phyloP scores from a whole-genome alignment of 2,888 invertebrate genomes.

The Cephonodes hylas region DNA sequence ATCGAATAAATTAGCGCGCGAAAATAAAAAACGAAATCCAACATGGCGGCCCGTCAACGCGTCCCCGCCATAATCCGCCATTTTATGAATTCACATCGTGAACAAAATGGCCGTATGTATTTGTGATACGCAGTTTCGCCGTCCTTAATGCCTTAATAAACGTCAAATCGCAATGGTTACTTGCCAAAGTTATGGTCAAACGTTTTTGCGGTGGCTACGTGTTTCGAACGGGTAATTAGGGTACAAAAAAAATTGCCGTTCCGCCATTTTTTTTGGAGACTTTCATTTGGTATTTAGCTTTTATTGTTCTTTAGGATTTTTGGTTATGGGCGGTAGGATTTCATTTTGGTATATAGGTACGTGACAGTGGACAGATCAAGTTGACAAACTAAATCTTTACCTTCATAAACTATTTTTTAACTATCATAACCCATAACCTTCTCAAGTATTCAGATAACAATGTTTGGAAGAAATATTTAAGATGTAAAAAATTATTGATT shows the following conservation, averaged over 20 bases:
- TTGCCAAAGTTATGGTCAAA: slow-evolving; percentile 72
- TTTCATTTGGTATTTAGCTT: neutral
- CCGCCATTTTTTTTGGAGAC: neutral
- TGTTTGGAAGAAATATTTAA: too few species aligned
- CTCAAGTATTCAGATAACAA: too few species aligned
- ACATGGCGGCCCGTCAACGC: slow-evolving; percentile 25
- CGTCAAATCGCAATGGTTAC: slow-evolving; percentile 73
- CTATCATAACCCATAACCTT: too few species aligned
- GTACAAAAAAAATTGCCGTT: slow-evolving; percentile 18
- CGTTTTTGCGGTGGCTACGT: slow-evolving; percentile 57
- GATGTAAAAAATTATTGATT: too few species aligned
- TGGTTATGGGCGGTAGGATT: neutral
- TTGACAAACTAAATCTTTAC: too few species aligned
- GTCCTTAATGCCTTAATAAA: slow-evolving; percentile 70
- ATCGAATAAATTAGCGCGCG: neutral
- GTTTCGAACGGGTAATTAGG: slow-evolving; percentile 67
- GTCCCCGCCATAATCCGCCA: slow-evolving; percentile 42
- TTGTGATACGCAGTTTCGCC: slow-evolving; percentile 58
- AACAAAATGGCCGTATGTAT: slow-evolving; percentile 59
- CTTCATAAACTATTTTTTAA: too few species aligned
- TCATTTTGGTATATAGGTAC: neutral
- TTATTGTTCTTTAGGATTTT: neutral
- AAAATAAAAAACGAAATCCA: neutral
- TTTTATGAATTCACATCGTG: slow-evolving; percentile 63
- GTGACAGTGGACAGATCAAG: neutral